These are phyloP conservation scores for Leptonema lineaticorne DNA, from an alignment of 1,140 invertebrate genomes.

Conservation along the genomic window DNA sequence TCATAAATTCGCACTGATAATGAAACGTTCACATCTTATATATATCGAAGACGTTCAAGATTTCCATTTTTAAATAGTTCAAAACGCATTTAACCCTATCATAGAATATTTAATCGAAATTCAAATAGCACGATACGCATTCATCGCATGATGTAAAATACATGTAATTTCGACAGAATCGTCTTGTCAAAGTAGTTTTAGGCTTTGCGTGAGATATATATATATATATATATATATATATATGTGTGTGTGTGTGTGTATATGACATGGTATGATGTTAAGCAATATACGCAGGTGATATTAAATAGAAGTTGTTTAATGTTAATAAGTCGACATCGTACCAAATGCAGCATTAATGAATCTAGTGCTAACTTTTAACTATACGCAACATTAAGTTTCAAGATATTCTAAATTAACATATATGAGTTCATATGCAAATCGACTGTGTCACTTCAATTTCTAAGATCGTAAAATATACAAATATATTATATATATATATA, in stretches of 20 bases:
- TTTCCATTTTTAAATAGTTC: too few species aligned
- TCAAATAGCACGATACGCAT: too few species aligned
- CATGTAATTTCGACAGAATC: too few species aligned
- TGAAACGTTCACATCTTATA: not conserved
- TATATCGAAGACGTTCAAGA: not conserved
- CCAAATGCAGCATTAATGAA: constrained; percentile 10
- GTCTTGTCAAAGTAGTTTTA: not conserved
- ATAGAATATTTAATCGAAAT: too few species aligned
- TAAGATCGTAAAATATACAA: not conserved
- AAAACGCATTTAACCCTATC: too few species aligned
- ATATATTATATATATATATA: not conserved
- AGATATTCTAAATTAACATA: constrained; percentile 6
- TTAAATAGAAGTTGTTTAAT: not conserved
- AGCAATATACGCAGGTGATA: too few species aligned
- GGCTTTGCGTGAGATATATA: not conserved
- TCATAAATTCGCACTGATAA: not conserved
- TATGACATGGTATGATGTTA: too few species aligned
- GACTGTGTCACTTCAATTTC: not conserved
- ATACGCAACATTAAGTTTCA: not conserved
- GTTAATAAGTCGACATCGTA: not conserved
- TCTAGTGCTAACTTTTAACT: constrained; percentile 2
- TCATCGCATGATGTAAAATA: too few species aligned
- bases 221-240: not conserved
- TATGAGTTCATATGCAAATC: constrained; percentile 13
- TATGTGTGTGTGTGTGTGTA: not conserved